Evolutionary conservation across 2,888 invertebrate genomes (phyloP).

Genomic region (Danaus chrysippus): DNA sequence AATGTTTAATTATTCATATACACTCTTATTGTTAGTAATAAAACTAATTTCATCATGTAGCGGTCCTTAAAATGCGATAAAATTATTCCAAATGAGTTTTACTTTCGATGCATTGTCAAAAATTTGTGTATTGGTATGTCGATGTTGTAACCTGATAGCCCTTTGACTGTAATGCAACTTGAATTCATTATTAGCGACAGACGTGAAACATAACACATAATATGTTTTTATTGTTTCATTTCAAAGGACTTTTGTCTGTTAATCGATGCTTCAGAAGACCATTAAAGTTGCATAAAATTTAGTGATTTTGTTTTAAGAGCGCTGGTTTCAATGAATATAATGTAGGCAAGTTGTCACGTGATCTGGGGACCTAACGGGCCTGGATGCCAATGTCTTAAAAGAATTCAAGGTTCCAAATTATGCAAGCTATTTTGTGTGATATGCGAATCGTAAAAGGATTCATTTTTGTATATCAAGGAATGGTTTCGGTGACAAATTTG

Average conservation of each 20-base stretch:
- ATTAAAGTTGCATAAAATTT: too few relatives aligned
- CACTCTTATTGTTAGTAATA: background rate
- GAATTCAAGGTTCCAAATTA: background rate
- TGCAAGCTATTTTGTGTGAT: background rate
- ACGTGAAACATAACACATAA: too few relatives aligned
- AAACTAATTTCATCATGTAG: background rate
- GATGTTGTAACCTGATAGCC: slow-evolving; percentile 3
- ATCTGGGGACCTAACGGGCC: background rate
- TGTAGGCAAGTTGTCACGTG: background rate
- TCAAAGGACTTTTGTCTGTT: too few relatives aligned
- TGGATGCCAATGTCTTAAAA: background rate
- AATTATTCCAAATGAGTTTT: slow-evolving; percentile 4
- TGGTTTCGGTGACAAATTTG: background rate
- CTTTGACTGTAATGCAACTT: background rate
- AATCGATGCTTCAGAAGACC: too few relatives aligned
- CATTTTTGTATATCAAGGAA: background rate
- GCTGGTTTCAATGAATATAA: background rate
- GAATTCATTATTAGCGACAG: background rate
- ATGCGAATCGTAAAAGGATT: background rate
- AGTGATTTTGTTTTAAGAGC: background rate
- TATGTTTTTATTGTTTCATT: too few relatives aligned
- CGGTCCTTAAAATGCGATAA: background rate
- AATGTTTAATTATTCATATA: too few relatives aligned
- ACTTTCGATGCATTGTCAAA: slow-evolving; percentile 14
- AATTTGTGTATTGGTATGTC: slow-evolving; percentile 2